These are phyloP conservation scores for Pocillopora meandrina DNA, from an alignment of 92 coral and sea anemone species.

Conservation along the genomic window DNA sequence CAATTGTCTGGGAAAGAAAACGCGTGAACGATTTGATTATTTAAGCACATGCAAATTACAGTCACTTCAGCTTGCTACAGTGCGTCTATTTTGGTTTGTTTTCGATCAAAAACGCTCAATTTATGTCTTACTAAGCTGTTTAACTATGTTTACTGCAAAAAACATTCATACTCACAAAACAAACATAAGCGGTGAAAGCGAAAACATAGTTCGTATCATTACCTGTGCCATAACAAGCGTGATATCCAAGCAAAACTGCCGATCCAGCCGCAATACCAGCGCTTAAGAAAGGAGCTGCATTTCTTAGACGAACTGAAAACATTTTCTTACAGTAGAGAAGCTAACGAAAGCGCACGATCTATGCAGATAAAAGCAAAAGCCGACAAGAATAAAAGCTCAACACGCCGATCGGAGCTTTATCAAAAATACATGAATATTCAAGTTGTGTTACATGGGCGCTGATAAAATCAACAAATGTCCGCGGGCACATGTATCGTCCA, in stretches of 20 bases:
- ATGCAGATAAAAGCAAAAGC: neutral
- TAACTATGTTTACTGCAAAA: neutral
- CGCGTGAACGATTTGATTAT: neutral
- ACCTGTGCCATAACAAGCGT: slow-evolving; percentile 17
- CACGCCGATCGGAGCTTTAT: neutral
- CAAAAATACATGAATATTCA: slow-evolving; percentile 6
- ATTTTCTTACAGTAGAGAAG: slow-evolving; percentile 14
- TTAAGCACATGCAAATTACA: slow-evolving; percentile 17
- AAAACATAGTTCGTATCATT: neutral
- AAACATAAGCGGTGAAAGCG: too few relatives aligned
- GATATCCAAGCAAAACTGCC: slow-evolving; percentile 33
- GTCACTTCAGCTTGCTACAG: neutral
- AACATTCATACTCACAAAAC: too few relatives aligned
- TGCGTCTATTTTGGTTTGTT: neutral
- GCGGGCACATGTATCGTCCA: slow-evolving; percentile 8
- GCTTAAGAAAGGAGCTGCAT: slow-evolving; percentile 48
- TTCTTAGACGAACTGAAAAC: slow-evolving; percentile 58
- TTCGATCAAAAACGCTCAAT: neutral
- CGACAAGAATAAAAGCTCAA: slow-evolving; percentile 6
- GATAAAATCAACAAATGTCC: neutral
- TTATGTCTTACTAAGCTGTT: neutral
- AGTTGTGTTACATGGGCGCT: slow-evolving; percentile 4
- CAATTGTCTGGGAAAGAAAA: neutral
- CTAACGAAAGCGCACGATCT: neutral
- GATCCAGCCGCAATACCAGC: slow-evolving; percentile 54